Evolutionary conservation across 2,113 vertebrate genomes (phyloP), one percentile per base, ranked within the genome.

Genomic region (Neofelis nebulosa): DNA sequence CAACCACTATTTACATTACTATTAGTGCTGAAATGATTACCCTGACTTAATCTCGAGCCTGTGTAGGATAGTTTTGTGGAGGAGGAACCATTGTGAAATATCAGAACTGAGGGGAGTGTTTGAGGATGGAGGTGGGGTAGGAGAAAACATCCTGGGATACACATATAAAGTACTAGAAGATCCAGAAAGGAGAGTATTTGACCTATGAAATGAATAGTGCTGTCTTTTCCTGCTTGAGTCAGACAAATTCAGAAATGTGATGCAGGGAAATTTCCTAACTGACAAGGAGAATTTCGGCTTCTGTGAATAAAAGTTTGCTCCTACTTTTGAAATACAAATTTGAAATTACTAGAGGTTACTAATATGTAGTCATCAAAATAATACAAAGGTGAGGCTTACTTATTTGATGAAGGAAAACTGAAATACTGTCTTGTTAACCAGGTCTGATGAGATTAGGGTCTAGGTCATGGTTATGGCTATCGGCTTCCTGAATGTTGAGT

Each of bases 291-390:
- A 7, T 21, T 96, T 95, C 66, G 7, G 80, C 33, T 38, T 96
- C 38, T 91, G n/a, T 57, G n/a, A 95, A 50, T 80, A 13, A 81
- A 96, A 94, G 66, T 80, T 90, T 74, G 31, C n/a, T 89, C 2
- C 52, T 55, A 36, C 5, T 93, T 36, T 85, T 38, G 38, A 13
- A 10, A 78, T 21, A 48, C 31, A 78, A 71, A 29, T 57, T 85
- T 73, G 50, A 78, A 87, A 80, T 79, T 27, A 87, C 11, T 78
- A 68, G 36, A 89, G 6, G 8, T 73, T 63, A 73, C 25, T 48
- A 73, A 89, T 21, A 94, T 27, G 4, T 5, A 94, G 12, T n/a
- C 13, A 19, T 73, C 27, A 78, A 69, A 48, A 38, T 63, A 83
- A 48, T 61, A 81, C 5, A 61, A 90, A 71, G 15, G 55, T 55